A percentile compares a stretch with the other conserved stretches of the same genome.
phyloP scores from a whole-genome alignment of 1,140 invertebrate genomes.

The Triops longicaudatus region DNA sequence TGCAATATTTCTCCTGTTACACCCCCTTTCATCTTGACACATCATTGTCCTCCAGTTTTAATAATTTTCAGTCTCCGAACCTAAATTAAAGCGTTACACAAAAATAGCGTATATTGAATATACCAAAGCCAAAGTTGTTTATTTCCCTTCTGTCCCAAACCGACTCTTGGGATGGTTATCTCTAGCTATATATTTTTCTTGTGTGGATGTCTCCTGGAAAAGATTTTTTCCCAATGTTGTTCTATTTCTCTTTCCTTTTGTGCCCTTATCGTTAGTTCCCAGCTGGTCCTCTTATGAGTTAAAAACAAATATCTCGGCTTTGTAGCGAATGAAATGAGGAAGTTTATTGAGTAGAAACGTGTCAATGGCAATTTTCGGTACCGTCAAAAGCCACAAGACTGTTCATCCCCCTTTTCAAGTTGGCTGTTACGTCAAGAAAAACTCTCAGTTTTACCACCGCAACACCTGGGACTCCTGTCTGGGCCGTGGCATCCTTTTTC shows the following conservation, averaged over 20 bases:
- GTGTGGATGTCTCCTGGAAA: no score
- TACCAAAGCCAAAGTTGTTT: conserved; percentile 9
- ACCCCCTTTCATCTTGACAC: not conserved
- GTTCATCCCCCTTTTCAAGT: not conserved
- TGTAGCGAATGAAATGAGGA: not conserved
- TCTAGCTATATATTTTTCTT: not conserved
- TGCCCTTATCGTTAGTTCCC: not conserved
- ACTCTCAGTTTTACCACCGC: not conserved
- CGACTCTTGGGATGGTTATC: not conserved
- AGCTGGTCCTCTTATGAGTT: not conserved
- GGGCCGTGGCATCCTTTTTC: not conserved
- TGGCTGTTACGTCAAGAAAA: not conserved
- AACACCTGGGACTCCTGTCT: not conserved
- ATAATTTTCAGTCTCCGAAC: not conserved
- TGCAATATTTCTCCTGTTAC: not conserved
- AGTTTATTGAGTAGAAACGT: not conserved
- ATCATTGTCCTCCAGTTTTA: not conserved
- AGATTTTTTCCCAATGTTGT: not conserved
- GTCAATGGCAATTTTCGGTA: not conserved
- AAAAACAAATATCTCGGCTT: not conserved
- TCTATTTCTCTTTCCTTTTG: not conserved
- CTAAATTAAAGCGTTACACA: not conserved
- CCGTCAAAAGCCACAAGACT: not conserved
- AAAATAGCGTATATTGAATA: not conserved
- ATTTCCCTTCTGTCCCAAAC: not conserved